Percentiles rank a stretch among this genome's conserved stretches.
Evolutionary conservation across 1,140 invertebrate genomes (phyloP).

Genomic region (Penaeus japonicus): DNA sequence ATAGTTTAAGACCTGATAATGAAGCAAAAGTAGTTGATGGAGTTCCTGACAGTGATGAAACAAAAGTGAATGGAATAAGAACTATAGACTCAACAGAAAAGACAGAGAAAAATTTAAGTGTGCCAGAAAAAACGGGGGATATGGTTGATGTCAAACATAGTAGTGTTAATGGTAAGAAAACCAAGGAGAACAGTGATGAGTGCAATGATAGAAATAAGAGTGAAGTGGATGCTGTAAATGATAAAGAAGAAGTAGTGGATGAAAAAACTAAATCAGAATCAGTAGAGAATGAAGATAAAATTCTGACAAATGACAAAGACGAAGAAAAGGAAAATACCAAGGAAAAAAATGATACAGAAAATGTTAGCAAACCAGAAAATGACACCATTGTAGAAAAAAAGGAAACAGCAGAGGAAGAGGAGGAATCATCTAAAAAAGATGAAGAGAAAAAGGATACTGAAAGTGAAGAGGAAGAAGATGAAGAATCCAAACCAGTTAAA

Average conservation of each 20-base stretch:
- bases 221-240: not conserved
- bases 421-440: not conserved
- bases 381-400: not conserved
- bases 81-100: constrained; percentile 42
- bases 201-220: not conserved
- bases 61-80: constrained; percentile 48
- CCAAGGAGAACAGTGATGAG: not conserved
- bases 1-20: constrained; percentile 25
- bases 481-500: not conserved
- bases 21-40: constrained; percentile 37
- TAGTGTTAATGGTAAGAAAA: constrained; percentile 44
- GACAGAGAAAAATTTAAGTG: not conserved
- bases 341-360: not conserved
- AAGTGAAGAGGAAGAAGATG: not conserved
- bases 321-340: not conserved
- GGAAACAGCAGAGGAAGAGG: not conserved
- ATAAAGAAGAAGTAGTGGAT: not conserved
- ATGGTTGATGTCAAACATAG: not conserved
- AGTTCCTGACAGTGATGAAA: constrained; percentile 39
- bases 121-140: not conserved
- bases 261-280: not conserved
- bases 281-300: too few relatives aligned
- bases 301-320: not conserved
- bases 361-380: not conserved
- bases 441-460: not conserved